Evolutionary conservation across 2,888 invertebrate species (phyloP), one percentile per base, ranked within the genome.

Genomic region (Sisyra terminalis): DNA sequence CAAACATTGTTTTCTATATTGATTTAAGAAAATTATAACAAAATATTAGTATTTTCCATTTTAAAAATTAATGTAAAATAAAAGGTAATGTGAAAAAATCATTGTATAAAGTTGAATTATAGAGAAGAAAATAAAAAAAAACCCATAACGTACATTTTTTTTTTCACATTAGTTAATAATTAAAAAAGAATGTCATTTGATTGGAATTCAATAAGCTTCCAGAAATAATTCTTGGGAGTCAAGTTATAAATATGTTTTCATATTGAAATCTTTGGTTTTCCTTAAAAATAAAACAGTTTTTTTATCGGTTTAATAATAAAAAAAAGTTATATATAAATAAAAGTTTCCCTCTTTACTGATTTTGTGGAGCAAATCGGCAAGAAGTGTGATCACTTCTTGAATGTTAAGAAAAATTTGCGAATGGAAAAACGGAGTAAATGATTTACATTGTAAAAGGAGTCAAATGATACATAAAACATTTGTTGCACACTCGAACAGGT

Each of bases 401-500:
- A 24, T 24, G 24, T 7, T 24, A 24, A 5, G 24, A 24, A 24
- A 24, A 24, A 24, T 5, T 24, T 24, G 24, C 24, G 24, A 24
- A 24, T 24, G 3, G 3, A 3, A 24, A 24, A 24, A n/a, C 36
- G 10, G 37, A 18, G n/a, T 46, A 37, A 45, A 45, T 48, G n/a
- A n/a, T 44, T 58, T 52, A 58, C 59, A 59, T 59, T 14, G 71
- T 73, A 57, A 75, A 75, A 45, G 73, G 74, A 45, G 73, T 76
- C 47, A 78, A 73, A 59, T 78, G 76, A 57, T 75, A 79, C 52
- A 75, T 69, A 57, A 83, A 87, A 64, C 90, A 90, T 53, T 81
- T 78, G 57, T 88, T 87, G 64, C 94, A 96, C 30, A 96, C 93
- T 31, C 94, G 76, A 3, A 94, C 94, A 5, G 94, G 92, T 58